Base-by-base conservation (phyloP, 2,113 vertebrate genomes). In the Aptenodytes forsteri region DNA sequence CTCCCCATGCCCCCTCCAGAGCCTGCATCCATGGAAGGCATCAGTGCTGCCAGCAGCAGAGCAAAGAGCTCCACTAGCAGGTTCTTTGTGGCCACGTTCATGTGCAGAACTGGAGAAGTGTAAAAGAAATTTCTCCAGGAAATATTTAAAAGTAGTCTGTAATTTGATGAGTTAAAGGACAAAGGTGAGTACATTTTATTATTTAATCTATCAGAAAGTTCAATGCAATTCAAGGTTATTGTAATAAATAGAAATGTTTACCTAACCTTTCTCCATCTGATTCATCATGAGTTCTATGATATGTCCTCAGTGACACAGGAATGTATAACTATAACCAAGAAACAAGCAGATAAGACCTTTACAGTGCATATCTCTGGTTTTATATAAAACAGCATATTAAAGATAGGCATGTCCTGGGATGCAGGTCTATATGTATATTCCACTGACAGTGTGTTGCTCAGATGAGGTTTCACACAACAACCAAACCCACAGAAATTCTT, bases 41-140 rank as follows among this genome's bases (percentile, higher is more conserved):
- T 18, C 0, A 1, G 30, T 0, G 3, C 20, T 49, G 56, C 54
- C 21, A 13, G 46, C 70, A 36, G 46, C 50, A 25, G 25, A 36
- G 38, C 5, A 1, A 23, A 9, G 1, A n/a, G 10, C 30, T 83
- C 29, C 14, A 15, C 3, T 2, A 52, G 11, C 17, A 1, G 3
- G 11, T 20, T 9, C 16, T 47, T 29, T 34, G 61, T 1, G 1
- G 18, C 16, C 0, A 0, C 10, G 13, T 21, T 42, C 1, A 0
- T 34, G 19, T 16, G 32, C 21, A 73, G 56, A 61, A 38, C n/a
- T 17, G 16, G n/a, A 61, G 59, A 38, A 1, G 0, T 30, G 23
- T 38, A 44, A 69, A 82, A 78, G 10, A 76, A 34, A 67, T 16
- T 59, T 26, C 9, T 89, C 34, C 66, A 86, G 62, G 72, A 87